These are phyloP conservation scores for Ochlodes sylvanus DNA, from an alignment of 2,888 invertebrate genomes.

Conservation along the genomic window DNA sequence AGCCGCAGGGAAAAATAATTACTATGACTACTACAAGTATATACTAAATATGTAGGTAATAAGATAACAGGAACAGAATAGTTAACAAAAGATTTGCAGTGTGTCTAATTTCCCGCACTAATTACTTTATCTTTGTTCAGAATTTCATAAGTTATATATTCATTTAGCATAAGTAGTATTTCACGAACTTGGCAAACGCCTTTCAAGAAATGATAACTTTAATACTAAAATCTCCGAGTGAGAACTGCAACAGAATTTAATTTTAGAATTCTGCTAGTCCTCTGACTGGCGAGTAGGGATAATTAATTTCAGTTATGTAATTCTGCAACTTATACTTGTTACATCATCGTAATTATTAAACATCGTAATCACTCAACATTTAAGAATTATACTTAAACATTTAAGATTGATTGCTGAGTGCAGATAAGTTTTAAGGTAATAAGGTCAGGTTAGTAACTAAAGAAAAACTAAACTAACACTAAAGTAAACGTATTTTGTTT, in stretches of 20 bases:
- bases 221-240: constrained; percentile 24
- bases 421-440: too few species aligned
- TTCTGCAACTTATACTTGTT: neutral
- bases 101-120: constrained; percentile 33
- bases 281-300: neutral
- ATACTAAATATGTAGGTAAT: neutral
- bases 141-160: too few species aligned
- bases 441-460: too few species aligned
- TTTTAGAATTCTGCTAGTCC: constrained; percentile 8
- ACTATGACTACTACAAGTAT: too few species aligned
- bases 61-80: neutral
- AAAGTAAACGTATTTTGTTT: constrained; percentile 54
- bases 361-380: neutral
- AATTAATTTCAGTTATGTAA: constrained; percentile 4
- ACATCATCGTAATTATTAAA: too few species aligned
- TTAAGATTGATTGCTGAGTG: too few species aligned
- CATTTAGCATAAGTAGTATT: constrained; percentile 31
- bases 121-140: constrained; percentile 34
- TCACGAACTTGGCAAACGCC: constrained; percentile 33
- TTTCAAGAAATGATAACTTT: constrained; percentile 30
- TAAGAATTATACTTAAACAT: neutral
- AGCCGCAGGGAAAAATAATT: too few species aligned
- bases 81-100: constrained; percentile 28
- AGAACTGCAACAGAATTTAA: constrained; percentile 17
- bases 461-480: constrained; percentile 18